Evolutionary conservation across 37 sponge, comb jelly and placozoan species (phyloP), one percentile per base, ranked within the genome.

Genomic region (Halichondria panicea): DNA sequence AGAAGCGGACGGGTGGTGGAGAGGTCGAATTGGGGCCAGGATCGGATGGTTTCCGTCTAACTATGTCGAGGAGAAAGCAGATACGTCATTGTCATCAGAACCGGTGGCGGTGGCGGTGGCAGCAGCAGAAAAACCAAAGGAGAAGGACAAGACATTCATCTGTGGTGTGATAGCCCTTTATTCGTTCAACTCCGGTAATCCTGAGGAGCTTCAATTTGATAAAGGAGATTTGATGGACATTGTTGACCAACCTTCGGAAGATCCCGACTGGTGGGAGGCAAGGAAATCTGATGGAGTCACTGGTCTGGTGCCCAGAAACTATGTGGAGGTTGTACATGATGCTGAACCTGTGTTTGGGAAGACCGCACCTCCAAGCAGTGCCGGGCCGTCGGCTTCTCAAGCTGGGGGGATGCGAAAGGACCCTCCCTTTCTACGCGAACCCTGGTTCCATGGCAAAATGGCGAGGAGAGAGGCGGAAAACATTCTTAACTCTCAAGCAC

Each of bases 1-100:
- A 73, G 91, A 96, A 68, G 91, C 81, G 41, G 97, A 96, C 62
- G 97, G 97, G 1, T 96, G 97, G 97, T 96, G 97, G 97, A 80
- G 87, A 55, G 97, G 97, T 2, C 72, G 87, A 37, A 64, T 71
- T 42, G 90, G 83, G 0, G 76, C 79, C 30, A 37, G 46, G 31
- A 84, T 81, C 15, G 97, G 97, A 7, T 96, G 94, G 90, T 96
- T 96, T 73, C 97, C 97, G 27, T 89, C 87, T 67, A 96, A 96
- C 64, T 96, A 92, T 66, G 97, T 96, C 18, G 94, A 90, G 43
- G 97, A 96, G 60, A 39, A 50, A 33, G 84, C 40, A 12, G 52
- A 68, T 2, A 3, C 32, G 1, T 40, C 53, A 2, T 18, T 35
- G 2, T 48, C 52, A 48, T 11, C 13, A 15, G 33, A 45, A 43